Evolutionary conservation across 1,140 invertebrate species (phyloP), one percentile per base, ranked within the genome.

Genomic region (Brachionus koreanus): DNA sequence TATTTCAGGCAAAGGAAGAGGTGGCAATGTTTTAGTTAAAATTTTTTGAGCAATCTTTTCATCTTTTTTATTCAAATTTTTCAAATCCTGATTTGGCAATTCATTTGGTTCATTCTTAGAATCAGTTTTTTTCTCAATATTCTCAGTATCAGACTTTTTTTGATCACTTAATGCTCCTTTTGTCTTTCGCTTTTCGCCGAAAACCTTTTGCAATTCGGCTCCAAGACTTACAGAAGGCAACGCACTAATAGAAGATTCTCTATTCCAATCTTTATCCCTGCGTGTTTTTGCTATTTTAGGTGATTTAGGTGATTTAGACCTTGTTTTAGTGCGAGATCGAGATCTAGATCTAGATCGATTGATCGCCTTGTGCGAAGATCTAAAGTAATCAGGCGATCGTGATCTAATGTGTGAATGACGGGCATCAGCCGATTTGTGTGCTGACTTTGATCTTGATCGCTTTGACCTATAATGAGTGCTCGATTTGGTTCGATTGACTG

Each of bases 191-290:
- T 65, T 79, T 79, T 79, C 76, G 13, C 76, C 76, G 13, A 42
- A 16, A 7, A 79, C 76, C 61, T 79, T 79, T 79, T 79, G 76
- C 13, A 79, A 43, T 65, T 79, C 76, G 23, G 76, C 76, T 39
- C 76, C 76, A 57, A 79, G 76, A 61, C 76, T 79, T 9, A 65
- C 49, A 61, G 76, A 35, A 1, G 76, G 76, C 13, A 79, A 19
- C 1, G 5, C 10, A 7, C 19, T 57, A 7, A 57, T 57, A 2
- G 49, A 57, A n/a, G 49, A 57, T 57, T 69, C 63, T 69, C 65
- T 35, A 39, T 37, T 69, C 65, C 33, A 69, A 23, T 19, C 10
- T 35, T 69, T 37, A 39, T 69, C 65, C 5, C 65, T 33, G 5
- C 37, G 16, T 9, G 33, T 29, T 67, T 67, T 67, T n/a, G n/a